Conservation (phyloP, 1,140 invertebrate species). For the Macrotrachela quadricornifera region DNA sequence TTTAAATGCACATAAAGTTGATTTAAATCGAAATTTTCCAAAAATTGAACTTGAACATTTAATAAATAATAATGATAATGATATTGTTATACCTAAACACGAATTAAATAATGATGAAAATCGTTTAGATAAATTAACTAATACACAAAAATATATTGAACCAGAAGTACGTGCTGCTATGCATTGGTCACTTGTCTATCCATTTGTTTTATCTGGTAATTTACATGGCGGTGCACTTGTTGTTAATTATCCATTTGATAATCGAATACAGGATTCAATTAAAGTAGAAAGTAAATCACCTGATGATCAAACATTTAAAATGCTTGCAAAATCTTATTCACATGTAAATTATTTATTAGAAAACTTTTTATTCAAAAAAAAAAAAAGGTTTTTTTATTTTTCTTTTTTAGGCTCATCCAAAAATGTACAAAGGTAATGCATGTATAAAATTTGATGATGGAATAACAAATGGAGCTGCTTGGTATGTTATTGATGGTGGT, state of each 20-base stretch:
- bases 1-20: constrained; percentile 55
- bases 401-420: not conserved
- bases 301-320: constrained; percentile 2
- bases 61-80: constrained; percentile 42
- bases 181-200: constrained; percentile 57
- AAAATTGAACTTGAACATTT: constrained; percentile 54
- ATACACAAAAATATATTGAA: constrained; percentile 66
- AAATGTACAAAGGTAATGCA: not conserved
- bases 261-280: not conserved
- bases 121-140: constrained; percentile 68
- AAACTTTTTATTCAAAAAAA: no score
- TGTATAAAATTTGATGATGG: constrained; percentile 4
- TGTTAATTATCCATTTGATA: constrained; percentile 67
- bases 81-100: constrained; percentile 25
- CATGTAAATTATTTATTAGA: not conserved
- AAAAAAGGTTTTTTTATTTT: no score
- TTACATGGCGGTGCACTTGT: constrained; percentile 76
- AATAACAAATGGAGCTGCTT: constrained; percentile 7
- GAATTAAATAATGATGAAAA: constrained; percentile 57
- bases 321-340: constrained; percentile 6
- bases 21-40: constrained; percentile 91
- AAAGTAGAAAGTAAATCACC: not conserved
- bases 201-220: constrained; percentile 86
- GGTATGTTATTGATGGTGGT: constrained; percentile 33
- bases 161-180: constrained; percentile 75